These are phyloP conservation scores for Germaria angustata DNA, from an alignment of 2,888 invertebrate genomes.

Conservation along the genomic window DNA sequence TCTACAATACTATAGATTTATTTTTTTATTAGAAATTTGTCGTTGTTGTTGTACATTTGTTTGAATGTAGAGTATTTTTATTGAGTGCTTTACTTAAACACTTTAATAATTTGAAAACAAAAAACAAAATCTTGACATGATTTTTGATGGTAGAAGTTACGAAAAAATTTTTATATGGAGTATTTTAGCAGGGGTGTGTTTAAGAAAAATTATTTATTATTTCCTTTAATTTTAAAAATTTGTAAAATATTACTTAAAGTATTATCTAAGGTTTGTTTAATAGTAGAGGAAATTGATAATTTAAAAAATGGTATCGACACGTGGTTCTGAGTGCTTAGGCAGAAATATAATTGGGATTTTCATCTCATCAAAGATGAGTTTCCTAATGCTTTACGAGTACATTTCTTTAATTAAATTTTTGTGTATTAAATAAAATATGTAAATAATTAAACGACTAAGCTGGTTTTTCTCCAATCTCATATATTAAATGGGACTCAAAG, in stretches of 20 bases:
- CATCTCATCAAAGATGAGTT: too few species aligned
- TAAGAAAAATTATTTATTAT: conserved; percentile 14
- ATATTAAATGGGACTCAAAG: too few species aligned
- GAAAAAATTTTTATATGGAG: neutral
- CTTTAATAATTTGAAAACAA: conserved; percentile 13
- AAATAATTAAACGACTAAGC: too few species aligned
- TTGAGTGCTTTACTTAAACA: conserved; percentile 3
- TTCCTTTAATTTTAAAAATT: conserved; percentile 27
- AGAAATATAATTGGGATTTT: neutral
- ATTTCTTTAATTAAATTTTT: too few species aligned
- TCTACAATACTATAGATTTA: neutral
- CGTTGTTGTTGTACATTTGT: neutral
- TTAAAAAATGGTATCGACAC: neutral
- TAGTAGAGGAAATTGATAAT: conserved; percentile 1
- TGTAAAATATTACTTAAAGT: too few species aligned
- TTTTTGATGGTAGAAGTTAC: neutral
- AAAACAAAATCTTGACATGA: neutral
- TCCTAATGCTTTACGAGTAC: too few species aligned
- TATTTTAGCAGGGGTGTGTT: neutral
- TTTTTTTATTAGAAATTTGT: conserved; percentile 8
- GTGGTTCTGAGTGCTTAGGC: neutral
- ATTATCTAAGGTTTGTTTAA: neutral
- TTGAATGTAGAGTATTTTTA: neutral
- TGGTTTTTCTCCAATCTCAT: too few species aligned
- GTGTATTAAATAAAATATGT: too few species aligned